These are phyloP conservation scores for Dermatophagoides farinae DNA, from an alignment of 1,140 invertebrate species.

Conservation along the genomic window DNA sequence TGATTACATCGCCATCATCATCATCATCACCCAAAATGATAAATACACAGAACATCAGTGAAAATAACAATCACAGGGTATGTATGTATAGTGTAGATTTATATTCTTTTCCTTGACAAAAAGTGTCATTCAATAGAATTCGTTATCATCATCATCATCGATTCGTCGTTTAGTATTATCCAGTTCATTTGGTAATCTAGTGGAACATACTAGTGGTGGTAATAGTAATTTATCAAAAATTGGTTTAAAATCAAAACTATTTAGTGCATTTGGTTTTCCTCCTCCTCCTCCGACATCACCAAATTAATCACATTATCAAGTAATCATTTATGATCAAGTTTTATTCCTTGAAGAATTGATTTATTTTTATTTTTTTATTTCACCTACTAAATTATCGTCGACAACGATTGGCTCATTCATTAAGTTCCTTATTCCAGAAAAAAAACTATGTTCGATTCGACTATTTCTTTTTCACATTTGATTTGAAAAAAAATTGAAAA, in stretches of 20 bases:
- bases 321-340: too few species aligned
- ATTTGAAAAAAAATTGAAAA: too few species aligned
- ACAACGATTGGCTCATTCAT: too few species aligned
- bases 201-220: neutral
- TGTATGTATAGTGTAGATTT: neutral
- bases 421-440: too few species aligned
- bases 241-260: slow-evolving; percentile 39
- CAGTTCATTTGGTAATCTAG: neutral
- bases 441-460: too few species aligned
- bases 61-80: neutral
- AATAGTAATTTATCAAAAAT: slow-evolving; percentile 26
- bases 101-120: neutral
- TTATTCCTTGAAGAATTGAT: too few species aligned
- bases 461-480: too few species aligned
- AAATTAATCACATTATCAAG: neutral
- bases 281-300: neutral
- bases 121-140: neutral
- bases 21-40: neutral
- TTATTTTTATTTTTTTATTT: too few species aligned
- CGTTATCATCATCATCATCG: neutral
- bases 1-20: too few species aligned
- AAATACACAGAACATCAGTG: neutral
- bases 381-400: too few species aligned
- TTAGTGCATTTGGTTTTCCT: slow-evolving; percentile 36
- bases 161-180: slow-evolving; percentile 1